Conservation (phyloP, 2,888 invertebrate species). For the Lathronympha strigana region DNA sequence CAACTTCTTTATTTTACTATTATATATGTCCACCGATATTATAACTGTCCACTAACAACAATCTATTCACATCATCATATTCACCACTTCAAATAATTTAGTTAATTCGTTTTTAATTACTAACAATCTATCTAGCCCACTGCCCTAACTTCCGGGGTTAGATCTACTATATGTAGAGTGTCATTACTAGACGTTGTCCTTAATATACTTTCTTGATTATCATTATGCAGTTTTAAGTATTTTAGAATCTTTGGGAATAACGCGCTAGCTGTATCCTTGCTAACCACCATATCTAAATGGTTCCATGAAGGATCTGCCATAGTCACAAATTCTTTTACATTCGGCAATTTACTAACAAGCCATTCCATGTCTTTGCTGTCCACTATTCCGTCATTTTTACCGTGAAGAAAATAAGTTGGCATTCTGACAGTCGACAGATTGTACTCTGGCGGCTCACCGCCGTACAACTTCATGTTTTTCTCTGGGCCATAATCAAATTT, state of each 20-base stretch:
- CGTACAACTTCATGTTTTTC: conserved; percentile 29
- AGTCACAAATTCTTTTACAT: conserved; percentile 17
- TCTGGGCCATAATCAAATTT: conserved; percentile 35
- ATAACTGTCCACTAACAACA: not conserved
- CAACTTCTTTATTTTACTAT: too few species aligned
- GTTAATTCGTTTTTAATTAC: conserved; percentile 5
- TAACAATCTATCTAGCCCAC: not conserved
- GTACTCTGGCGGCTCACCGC: conserved; percentile 25
- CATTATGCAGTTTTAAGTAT: conserved; percentile 26
- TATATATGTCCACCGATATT: too few species aligned
- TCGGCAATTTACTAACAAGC: conserved; percentile 19
- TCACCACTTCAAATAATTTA: not conserved
- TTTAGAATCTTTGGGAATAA: conserved; percentile 28
- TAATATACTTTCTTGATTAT: not conserved
- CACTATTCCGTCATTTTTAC: conserved; percentile 26
- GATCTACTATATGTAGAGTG: not conserved
- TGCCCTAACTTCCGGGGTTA: not conserved
- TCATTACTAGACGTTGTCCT: not conserved
- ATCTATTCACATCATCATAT: not conserved
- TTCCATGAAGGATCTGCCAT: conserved; percentile 31
- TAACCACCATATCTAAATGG: conserved; percentile 27
- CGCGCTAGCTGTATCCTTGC: not conserved
- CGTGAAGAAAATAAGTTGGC: conserved; percentile 14
- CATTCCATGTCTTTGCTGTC: conserved; percentile 17
- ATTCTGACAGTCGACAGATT: conserved; percentile 22